Evolutionary conservation across 1,140 invertebrate genomes (phyloP), one percentile per base, ranked within the genome.

Genomic region (Cotesia vestalis): DNA sequence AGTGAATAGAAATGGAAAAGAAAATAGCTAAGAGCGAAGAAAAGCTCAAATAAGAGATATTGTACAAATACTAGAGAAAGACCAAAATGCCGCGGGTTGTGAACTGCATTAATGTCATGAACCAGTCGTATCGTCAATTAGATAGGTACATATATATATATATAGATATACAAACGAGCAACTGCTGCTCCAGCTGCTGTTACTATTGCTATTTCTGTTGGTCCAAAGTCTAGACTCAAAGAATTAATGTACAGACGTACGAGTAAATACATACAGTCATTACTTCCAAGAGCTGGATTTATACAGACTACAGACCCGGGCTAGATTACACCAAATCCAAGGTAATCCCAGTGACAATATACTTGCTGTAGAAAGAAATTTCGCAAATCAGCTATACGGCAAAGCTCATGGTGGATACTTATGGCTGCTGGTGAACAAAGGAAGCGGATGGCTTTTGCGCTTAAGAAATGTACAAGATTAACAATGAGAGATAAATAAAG

Each of bases 101-200:
- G 46, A 60, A 69, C 55, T 69, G 55, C 55, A 69, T 69, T 69
- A 69, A 69, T 69, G 67, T 60, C 67, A 34, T 57, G 55, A 68
- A 52, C 52, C 14, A 36, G 66, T 57, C 52, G 52, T 68, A 68
- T 68, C 52, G 66, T 68, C 66, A 68, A 68, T 68, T 68, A 68
- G 52, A 35, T 57, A 55, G 35, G 35, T 67, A 57, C 66, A 35
- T 68, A 46, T 46, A 46, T 46, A 6, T 46, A 46, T 46, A 46
- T 46, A 40, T 40, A 40, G 4, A 40, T 40, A 40, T 40, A 40
- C 17, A 17, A 17, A 17, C 17, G 0, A 27, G 27, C 27, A 27
- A 27, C 27, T 27, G 27, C 27, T 27, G 27, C 27, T 27, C 27
- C 27, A 27, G 3, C 27, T 27, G 27, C 27, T 27, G 27, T 27